A percentile compares a stretch with the other conserved stretches of the same genome.
Conservation (phyloP, 2,113 vertebrate genomes). For the Cranoglanis bouderius region DNA sequence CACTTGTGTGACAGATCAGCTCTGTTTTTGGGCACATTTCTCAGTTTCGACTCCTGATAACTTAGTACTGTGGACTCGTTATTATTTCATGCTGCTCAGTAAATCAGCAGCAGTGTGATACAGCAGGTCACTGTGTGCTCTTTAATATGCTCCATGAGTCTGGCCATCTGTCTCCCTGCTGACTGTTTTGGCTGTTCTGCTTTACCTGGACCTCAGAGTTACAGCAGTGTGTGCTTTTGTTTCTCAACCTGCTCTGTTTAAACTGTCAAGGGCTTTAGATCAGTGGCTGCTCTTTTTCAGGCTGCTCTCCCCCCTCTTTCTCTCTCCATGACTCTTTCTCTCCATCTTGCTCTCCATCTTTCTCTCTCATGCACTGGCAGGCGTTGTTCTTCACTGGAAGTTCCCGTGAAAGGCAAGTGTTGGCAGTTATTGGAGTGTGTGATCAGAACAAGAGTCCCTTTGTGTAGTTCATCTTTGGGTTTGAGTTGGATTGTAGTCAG, state of each 20-base stretch:
- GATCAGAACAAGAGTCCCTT: neutral
- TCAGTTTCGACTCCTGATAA: neutral
- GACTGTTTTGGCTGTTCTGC: constrained; percentile 18
- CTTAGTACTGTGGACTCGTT: neutral
- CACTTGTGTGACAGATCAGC: neutral
- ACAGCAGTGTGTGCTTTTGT: constrained; percentile 4
- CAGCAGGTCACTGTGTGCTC: constrained; percentile 20
- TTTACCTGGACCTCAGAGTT: constrained; percentile 21
- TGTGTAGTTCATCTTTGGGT: neutral
- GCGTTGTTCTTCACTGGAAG: neutral
- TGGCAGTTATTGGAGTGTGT: neutral
- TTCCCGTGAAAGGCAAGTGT: neutral
- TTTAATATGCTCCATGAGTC: constrained; percentile 30
- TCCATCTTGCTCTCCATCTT: neutral
- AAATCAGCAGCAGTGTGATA: constrained; percentile 30
- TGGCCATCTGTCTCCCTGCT: neutral
- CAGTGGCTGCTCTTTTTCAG: neutral
- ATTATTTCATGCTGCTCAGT: constrained; percentile 12
- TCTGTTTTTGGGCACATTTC: neutral
- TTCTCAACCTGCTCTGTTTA: neutral
- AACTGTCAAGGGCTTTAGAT: neutral
- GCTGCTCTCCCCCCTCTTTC: neutral
- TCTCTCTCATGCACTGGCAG: neutral
- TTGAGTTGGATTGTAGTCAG: neutral
- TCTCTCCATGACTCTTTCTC: neutral